Conservation (phyloP, 2,113 vertebrate genomes). For the Rhineura floridana region DNA sequence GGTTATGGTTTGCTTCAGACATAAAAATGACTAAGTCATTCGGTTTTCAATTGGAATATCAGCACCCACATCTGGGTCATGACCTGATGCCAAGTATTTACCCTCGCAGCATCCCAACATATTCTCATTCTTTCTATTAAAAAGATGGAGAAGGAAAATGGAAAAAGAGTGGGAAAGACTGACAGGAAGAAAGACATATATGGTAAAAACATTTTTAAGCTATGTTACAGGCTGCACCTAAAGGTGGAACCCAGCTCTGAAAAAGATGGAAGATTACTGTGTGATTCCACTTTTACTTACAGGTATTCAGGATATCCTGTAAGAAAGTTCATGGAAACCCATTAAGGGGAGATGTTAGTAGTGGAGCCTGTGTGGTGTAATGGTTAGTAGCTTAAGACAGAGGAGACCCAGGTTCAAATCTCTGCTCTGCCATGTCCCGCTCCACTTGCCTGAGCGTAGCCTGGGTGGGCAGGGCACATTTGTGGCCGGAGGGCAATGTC, state of each 20-base stretch:
- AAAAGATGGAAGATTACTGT: neutral
- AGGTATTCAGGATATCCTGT: neutral
- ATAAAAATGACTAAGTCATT: neutral
- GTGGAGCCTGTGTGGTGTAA: neutral
- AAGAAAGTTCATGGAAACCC: neutral
- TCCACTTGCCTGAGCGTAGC: too few relatives aligned
- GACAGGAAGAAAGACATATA: neutral
- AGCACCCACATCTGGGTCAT: neutral
- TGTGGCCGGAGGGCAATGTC: too few relatives aligned
- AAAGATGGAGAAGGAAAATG: neutral
- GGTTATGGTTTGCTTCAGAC: neutral
- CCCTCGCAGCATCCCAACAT: too few relatives aligned
- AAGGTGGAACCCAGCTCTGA: neutral
- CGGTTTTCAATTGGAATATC: neutral
- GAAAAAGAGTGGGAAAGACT: neutral
- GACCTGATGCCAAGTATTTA: rapidly evolving
- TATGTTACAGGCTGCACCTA: neutral
- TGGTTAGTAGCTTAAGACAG: neutral
- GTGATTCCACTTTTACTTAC: neutral
- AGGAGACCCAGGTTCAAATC: neutral
- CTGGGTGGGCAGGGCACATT: too few relatives aligned
- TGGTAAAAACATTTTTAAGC: neutral
- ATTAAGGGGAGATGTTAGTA: neutral
- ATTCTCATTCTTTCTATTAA: neutral
- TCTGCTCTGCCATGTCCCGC: neutral